These are phyloP conservation scores for Geodia barretti DNA, from an alignment of 37 sponge, comb jelly and placozoan species.

Conservation along the genomic window DNA sequence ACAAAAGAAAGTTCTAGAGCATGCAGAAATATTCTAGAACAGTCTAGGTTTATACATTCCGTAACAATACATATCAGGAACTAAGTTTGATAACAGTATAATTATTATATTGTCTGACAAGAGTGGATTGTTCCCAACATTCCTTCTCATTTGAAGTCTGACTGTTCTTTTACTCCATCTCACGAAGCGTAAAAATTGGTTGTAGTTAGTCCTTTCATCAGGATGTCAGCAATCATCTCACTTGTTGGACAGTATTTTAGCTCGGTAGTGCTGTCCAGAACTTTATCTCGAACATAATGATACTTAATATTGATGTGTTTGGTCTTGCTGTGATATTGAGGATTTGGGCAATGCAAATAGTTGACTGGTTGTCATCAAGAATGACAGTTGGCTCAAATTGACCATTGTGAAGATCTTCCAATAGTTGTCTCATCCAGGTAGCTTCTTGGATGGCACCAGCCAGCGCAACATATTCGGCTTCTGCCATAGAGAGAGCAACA, in stretches of 20 bases:
- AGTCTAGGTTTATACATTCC: no score
- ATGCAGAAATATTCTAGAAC: no score
- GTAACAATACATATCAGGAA: no score
- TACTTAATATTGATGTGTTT: constrained; percentile 50
- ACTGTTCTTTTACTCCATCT: constrained; percentile 23
- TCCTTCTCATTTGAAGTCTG: constrained; percentile 10
- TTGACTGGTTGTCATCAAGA: constrained; percentile 60
- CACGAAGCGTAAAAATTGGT: no score
- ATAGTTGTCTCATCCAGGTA: constrained; percentile 41
- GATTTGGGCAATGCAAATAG: constrained; percentile 45
- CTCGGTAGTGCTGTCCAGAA: constrained; percentile 10
- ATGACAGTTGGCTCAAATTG: constrained; percentile 44
- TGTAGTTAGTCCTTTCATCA: constrained; percentile 40
- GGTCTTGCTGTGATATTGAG: constrained; percentile 37
- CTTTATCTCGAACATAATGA: constrained; percentile 31
- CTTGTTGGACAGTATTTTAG: background rate
- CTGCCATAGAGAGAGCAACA: constrained; percentile 40
- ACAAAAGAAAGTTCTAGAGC: no score
- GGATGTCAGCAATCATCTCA: constrained; percentile 39
- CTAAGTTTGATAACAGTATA: no score
- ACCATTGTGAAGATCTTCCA: constrained; percentile 12
- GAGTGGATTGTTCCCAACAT: no score
- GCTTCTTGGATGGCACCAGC: constrained; percentile 54
- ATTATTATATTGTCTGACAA: no score
- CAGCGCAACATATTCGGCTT: constrained; percentile 58